Percentiles rank a stretch among this genome's conserved stretches.
Conservation (phyloP, 2,113 vertebrate genomes). For the Nymphicus hollandicus region DNA sequence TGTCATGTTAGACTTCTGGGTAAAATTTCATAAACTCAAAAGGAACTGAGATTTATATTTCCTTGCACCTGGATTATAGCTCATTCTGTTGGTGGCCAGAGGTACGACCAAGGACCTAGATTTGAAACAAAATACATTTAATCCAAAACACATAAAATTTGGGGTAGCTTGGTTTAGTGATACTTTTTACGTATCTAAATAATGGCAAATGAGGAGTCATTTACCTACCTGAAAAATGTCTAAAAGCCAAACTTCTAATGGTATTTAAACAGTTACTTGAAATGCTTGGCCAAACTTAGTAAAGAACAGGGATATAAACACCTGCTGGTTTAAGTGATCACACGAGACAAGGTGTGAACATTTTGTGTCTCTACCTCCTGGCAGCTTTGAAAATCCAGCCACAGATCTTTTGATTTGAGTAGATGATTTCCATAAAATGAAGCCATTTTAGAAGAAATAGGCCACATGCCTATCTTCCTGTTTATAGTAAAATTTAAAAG, state of each 20-base stretch:
- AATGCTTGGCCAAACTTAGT: not conserved
- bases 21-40: not conserved
- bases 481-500: not conserved
- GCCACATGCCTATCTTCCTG: not conserved
- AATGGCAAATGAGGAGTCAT: not conserved
- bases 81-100: not conserved
- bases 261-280: not conserved
- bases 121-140: not conserved
- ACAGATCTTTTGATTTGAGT: not conserved
- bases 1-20: not conserved
- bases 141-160: not conserved
- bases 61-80: not conserved
- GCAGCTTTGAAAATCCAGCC: not conserved
- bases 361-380: not conserved
- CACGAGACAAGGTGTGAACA: not conserved
- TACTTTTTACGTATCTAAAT: not conserved
- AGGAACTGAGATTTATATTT: not conserved
- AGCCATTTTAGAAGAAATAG: not conserved
- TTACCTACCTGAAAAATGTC: not conserved
- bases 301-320: not conserved
- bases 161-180: not conserved
- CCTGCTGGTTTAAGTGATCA: not conserved
- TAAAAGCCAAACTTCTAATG: not conserved
- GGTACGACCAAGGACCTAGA: fast-evolving
- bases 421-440: not conserved